These are phyloP conservation scores for Scomberomorus guttatus DNA, from an alignment of 2,797 vertebrate genomes.

Conservation along the genomic window DNA sequence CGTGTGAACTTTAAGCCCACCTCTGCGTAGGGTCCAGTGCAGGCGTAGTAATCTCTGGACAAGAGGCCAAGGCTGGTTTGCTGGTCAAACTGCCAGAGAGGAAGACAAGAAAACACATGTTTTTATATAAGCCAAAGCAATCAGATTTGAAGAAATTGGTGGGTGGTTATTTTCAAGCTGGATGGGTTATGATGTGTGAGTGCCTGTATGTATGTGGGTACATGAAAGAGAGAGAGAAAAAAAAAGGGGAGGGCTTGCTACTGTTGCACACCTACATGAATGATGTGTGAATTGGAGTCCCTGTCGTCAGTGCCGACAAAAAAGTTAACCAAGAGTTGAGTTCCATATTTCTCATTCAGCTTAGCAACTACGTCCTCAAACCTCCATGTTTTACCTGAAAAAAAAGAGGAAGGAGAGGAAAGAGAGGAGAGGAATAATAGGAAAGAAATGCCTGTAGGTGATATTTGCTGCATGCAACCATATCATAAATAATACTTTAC, in stretches of 20 bases:
- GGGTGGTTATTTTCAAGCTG: slow-evolving; percentile 19
- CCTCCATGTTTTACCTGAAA: slow-evolving; percentile 88
- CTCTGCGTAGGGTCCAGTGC: slow-evolving; percentile 91
- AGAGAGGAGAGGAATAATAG: slow-evolving; percentile 15
- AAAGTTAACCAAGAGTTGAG: slow-evolving; percentile 92
- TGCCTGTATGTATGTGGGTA: not conserved
- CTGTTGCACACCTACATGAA: slow-evolving; percentile 91
- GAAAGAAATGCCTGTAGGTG: not conserved
- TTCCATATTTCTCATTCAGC: slow-evolving; percentile 93
- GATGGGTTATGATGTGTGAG: not conserved
- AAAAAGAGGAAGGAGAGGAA: slow-evolving; percentile 11
- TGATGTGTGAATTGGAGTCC: slow-evolving; percentile 92
- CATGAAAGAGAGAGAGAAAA: not conserved
- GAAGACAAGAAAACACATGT: slow-evolving; percentile 44
- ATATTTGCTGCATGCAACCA: not conserved
- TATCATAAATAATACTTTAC: slow-evolving; percentile 73
- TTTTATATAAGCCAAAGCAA: slow-evolving; percentile 31
- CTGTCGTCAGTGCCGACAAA: slow-evolving; percentile 94
- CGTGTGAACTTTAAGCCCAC: slow-evolving; percentile 75
- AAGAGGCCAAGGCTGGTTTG: slow-evolving; percentile 91
- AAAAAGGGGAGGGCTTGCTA: not conserved
- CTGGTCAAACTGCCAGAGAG: slow-evolving; percentile 91
- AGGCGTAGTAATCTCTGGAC: slow-evolving; percentile 94
- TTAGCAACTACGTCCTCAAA: slow-evolving; percentile 90
- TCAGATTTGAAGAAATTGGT: slow-evolving; percentile 8